A percentile compares a stretch with the other conserved stretches of the same genome.
These are phyloP conservation scores for Pseudopleuronectes americanus DNA, from an alignment of 2,797 vertebrate species.

Conservation along the genomic window DNA sequence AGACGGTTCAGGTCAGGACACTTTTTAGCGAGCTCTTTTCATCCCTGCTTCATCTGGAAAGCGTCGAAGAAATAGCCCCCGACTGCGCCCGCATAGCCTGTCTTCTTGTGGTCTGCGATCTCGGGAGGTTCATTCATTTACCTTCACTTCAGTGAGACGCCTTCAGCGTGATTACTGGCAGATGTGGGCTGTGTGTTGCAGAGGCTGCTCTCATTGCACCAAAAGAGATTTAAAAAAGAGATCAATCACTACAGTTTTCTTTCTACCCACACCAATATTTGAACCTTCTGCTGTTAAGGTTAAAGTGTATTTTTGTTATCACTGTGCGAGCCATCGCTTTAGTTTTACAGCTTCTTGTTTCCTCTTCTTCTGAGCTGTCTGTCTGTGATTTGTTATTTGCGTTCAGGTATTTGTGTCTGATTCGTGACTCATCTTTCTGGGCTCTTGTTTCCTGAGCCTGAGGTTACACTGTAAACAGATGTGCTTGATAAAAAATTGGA, in stretches of 20 bases:
- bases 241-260: conserved; percentile 3
- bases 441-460: conserved; percentile 48
- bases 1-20: conserved; percentile 62
- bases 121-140: conserved; percentile 61
- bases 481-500: conserved; percentile 50
- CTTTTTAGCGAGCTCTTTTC: conserved; percentile 26
- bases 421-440: conserved; percentile 31
- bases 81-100: conserved; percentile 57
- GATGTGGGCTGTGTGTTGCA: conserved; percentile 44
- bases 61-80: conserved; percentile 12
- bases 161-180: conserved; percentile 58
- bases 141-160: conserved; percentile 52
- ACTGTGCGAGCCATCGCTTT: background rate
- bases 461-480: conserved; percentile 56
- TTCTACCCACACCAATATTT: conserved; percentile 3
- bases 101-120: conserved; percentile 59
- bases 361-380: conserved; percentile 10
- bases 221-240: background rate
- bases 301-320: background rate
- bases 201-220: background rate
- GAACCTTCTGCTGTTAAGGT: background rate
- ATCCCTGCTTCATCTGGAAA: conserved; percentile 57
- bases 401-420: conserved; percentile 28
- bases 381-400: conserved; percentile 36
- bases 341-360: conserved; percentile 14